These are phyloP conservation scores for Hydropotes inermis DNA, from an alignment of 2,113 vertebrate genomes.

Conservation along the genomic window DNA sequence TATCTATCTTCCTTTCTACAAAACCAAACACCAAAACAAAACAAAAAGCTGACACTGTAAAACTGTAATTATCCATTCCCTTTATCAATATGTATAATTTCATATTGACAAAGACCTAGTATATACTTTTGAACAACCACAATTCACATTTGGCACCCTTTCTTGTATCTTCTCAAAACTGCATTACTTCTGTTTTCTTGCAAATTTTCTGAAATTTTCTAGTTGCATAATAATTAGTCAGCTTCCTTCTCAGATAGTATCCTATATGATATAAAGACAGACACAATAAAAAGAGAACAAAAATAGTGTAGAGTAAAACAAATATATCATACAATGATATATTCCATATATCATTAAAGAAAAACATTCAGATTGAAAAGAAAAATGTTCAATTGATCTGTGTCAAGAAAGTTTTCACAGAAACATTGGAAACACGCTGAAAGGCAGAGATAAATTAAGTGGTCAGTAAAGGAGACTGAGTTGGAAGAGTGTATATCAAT, in stretches of 20 bases:
- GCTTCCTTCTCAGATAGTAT: background rate
- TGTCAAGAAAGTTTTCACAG: background rate
- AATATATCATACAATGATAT: background rate
- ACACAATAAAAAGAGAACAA: background rate
- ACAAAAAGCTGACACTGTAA: background rate
- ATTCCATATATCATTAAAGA: background rate
- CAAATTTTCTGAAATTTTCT: background rate
- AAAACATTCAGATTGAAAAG: background rate
- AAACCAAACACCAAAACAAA: background rate
- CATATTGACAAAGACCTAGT: background rate
- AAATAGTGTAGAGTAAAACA: background rate
- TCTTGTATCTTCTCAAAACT: background rate
- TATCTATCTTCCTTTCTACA: accelerated
- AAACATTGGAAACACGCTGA: background rate
- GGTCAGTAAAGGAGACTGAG: background rate
- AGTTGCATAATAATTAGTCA: background rate
- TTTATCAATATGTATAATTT: background rate
- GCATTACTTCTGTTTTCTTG: background rate
- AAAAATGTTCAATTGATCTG: background rate
- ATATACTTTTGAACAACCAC: background rate
- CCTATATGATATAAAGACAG: background rate
- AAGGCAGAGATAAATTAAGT: background rate
- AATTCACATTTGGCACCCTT: background rate
- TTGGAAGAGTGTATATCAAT: accelerated
- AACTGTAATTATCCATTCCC: background rate